These are phyloP conservation scores for Esox lucius DNA, from an alignment of 2,797 vertebrate genomes.

Conservation along the genomic window DNA sequence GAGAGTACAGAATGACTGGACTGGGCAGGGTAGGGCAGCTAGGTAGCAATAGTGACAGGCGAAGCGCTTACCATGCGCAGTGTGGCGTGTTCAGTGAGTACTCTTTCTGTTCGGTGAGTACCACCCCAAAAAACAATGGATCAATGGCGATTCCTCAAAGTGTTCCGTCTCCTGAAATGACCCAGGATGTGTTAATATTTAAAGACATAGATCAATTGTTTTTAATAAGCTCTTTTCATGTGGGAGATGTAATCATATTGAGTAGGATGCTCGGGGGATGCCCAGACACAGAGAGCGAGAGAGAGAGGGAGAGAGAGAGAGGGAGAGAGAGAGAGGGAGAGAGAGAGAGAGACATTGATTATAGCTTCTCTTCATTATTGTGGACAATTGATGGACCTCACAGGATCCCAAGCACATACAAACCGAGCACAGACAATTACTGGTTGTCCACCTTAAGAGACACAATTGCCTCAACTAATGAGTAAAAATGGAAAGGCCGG, in stretches of 20 bases:
- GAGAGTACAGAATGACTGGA: neutral
- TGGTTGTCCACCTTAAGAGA: neutral
- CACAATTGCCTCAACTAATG: neutral
- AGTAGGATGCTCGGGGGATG: too few relatives aligned
- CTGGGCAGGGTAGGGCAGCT: neutral
- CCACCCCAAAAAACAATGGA: neutral
- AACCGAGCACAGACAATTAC: neutral
- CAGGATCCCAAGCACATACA: neutral
- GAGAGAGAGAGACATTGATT: too few relatives aligned
- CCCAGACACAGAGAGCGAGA: too few relatives aligned
- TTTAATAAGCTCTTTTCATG: neutral
- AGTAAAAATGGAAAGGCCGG: neutral
- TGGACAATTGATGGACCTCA: too few relatives aligned
- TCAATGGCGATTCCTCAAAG: neutral
- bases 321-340: too few relatives aligned
- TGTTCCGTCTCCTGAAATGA: neutral
- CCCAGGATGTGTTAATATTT: neutral
- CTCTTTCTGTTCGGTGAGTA: neutral
- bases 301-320: too few relatives aligned
- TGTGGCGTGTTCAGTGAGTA: slow-evolving; percentile 4
- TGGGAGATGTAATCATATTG: neutral
- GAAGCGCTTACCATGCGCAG: neutral
- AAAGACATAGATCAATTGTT: neutral
- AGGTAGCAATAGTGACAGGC: slow-evolving; percentile 12
- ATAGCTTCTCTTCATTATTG: too few relatives aligned